These are phyloP conservation scores for Scrobipalpa atriplicella DNA, from an alignment of 2,888 invertebrate species.

Conservation along the genomic window DNA sequence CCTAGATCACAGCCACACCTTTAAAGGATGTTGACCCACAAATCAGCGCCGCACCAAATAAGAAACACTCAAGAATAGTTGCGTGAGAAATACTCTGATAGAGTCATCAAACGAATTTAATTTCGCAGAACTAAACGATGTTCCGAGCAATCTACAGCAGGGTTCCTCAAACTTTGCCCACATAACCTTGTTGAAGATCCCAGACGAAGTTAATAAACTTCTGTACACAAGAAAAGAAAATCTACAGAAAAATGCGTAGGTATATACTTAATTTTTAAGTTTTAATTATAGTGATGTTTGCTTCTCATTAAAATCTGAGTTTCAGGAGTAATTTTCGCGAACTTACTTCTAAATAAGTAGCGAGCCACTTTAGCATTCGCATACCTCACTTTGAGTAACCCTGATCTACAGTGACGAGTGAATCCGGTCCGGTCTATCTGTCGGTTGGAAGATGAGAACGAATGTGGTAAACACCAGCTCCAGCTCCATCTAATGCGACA, in stretches of 20 bases:
- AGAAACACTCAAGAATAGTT: background rate
- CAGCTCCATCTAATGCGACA: slow-evolving; percentile 34
- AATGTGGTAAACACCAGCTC: slow-evolving; percentile 18
- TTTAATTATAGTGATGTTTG: too few relatives aligned
- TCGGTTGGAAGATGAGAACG: slow-evolving; percentile 33
- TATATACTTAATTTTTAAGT: too few relatives aligned
- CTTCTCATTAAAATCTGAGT: too few relatives aligned
- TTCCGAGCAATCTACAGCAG: background rate
- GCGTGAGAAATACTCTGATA: slow-evolving; percentile 3
- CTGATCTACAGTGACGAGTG: background rate
- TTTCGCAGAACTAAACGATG: slow-evolving; percentile 16
- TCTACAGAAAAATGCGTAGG: too few relatives aligned
- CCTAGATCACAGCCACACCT: background rate
- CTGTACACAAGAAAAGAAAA: background rate
- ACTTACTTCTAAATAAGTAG: too few relatives aligned
- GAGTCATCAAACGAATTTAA: slow-evolving; percentile 10
- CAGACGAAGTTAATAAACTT: background rate
- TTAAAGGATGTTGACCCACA: slow-evolving; percentile 19
- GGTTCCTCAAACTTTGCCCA: too few relatives aligned
- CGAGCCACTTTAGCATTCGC: background rate
- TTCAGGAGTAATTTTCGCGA: too few relatives aligned
- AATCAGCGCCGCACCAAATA: background rate
- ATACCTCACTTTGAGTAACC: background rate
- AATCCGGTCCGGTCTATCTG: background rate
- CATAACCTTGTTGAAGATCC: background rate